Conservation (phyloP, 2,113 vertebrate species). For the Heterocephalus glaber region DNA sequence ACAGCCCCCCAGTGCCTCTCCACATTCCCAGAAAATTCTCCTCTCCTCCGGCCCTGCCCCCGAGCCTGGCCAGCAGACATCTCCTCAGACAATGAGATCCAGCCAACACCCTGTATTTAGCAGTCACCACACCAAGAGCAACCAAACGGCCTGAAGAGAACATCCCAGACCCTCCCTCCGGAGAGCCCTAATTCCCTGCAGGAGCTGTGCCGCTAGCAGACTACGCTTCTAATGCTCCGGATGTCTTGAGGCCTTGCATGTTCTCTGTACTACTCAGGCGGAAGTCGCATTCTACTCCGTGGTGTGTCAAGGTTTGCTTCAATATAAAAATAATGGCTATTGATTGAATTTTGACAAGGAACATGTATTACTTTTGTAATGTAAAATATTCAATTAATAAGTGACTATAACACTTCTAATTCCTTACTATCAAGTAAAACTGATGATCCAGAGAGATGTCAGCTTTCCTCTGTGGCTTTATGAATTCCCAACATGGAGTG, state of each 20-base stretch:
- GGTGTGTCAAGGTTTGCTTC: slow-evolving; percentile 58
- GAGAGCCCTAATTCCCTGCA: neutral
- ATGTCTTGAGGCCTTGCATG: neutral
- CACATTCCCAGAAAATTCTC: neutral
- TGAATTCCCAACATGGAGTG: slow-evolving; percentile 40
- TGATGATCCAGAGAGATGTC: slow-evolving; percentile 33
- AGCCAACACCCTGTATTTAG: neutral
- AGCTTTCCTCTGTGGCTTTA: slow-evolving; percentile 30
- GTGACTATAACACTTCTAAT: slow-evolving; percentile 58
- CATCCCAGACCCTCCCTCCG: neutral
- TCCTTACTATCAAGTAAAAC: slow-evolving; percentile 42
- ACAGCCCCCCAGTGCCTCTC: neutral
- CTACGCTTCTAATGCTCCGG: neutral
- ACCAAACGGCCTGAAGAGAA: rapidly evolving
- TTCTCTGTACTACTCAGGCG: slow-evolving; percentile 5
- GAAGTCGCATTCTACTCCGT: slow-evolving; percentile 33
- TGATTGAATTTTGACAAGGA: slow-evolving; percentile 71
- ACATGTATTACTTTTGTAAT: slow-evolving; percentile 62
- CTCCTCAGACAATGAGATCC: rapidly evolving
- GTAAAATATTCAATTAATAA: slow-evolving; percentile 70
- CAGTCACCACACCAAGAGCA: neutral
- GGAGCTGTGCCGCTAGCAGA: neutral
- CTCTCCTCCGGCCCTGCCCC: neutral
- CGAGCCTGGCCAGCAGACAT: neutral
- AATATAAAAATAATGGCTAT: slow-evolving; percentile 61